Conservation (phyloP, 1,140 invertebrate species). For the Drosophila carrolli region DNA sequence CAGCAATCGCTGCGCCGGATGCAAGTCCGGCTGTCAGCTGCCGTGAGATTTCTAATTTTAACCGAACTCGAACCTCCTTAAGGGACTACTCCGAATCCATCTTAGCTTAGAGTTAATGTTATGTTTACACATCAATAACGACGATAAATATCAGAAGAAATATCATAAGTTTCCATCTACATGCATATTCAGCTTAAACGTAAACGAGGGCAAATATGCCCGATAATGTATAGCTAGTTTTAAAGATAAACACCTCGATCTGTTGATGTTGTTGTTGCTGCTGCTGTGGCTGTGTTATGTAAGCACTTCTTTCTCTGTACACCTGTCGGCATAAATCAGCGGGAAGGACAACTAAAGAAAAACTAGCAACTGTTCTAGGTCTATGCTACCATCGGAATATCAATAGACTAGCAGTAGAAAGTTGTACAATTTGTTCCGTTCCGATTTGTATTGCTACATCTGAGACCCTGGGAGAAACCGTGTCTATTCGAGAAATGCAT, state of each 20-base stretch:
- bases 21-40: constrained; percentile 45
- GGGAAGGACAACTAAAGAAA: constrained; percentile 11
- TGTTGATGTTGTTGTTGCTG: constrained; percentile 8
- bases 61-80: constrained; percentile 28
- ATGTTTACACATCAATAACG: constrained; percentile 78
- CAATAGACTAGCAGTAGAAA: constrained; percentile 24
- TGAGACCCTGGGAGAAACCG: constrained; percentile 67
- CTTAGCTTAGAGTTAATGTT: constrained; percentile 53
- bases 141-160: constrained; percentile 72
- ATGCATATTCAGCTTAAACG: constrained; percentile 53
- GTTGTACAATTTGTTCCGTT: constrained; percentile 20
- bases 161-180: constrained; percentile 68
- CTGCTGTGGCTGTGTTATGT: constrained; percentile 4
- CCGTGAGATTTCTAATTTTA: constrained; percentile 69
- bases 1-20: constrained; percentile 39
- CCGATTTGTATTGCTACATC: constrained; percentile 27
- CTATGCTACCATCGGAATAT: neutral
- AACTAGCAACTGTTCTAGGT: constrained; percentile 1
- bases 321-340: constrained; percentile 9
- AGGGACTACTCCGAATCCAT: constrained; percentile 10
- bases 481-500: constrained; percentile 45
- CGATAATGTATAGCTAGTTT: constrained; percentile 25
- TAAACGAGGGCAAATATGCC: constrained; percentile 40
- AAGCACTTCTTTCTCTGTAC: constrained; percentile 20
- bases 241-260: constrained; percentile 8